These are phyloP conservation scores for Saguinus imperator DNA, from an alignment of 2,113 vertebrate species.

Conservation along the genomic window DNA sequence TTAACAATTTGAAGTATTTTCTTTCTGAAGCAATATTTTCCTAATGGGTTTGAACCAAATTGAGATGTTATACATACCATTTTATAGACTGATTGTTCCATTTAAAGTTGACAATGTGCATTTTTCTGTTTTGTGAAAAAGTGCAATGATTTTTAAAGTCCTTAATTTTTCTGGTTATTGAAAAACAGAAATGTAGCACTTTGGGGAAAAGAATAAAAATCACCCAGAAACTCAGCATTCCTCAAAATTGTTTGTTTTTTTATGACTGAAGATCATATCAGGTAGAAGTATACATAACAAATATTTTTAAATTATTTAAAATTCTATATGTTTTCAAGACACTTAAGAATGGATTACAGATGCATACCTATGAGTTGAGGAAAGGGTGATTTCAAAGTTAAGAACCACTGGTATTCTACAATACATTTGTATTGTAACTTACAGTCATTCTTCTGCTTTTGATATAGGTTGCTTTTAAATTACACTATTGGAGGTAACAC, in stretches of 20 bases:
- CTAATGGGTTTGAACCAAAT: background rate
- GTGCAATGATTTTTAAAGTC: constrained; percentile 5
- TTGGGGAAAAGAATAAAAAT: constrained; percentile 39
- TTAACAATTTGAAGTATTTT: constrained; percentile 17
- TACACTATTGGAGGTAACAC: background rate
- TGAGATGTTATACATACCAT: background rate
- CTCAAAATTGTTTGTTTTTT: constrained; percentile 25
- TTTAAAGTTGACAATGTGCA: constrained; percentile 21
- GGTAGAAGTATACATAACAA: background rate
- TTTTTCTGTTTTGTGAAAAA: constrained; percentile 50
- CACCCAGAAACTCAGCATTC: background rate
- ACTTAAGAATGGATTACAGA: background rate
- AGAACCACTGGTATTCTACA: background rate
- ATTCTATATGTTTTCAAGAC: background rate
- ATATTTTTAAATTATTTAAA: constrained; percentile 24
- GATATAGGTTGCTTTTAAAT: background rate
- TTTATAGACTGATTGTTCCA: constrained; percentile 7
- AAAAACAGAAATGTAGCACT: background rate
- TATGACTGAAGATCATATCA: background rate
- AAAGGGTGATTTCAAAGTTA: background rate
- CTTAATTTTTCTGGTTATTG: background rate
- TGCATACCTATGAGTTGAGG: background rate
- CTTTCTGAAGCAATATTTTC: background rate
- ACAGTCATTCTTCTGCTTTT: background rate
- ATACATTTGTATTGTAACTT: background rate